Evolutionary conservation across 2,113 vertebrate species (phyloP), one percentile per base, ranked within the genome.

Genomic region (Corynorhinus townsendii): DNA sequence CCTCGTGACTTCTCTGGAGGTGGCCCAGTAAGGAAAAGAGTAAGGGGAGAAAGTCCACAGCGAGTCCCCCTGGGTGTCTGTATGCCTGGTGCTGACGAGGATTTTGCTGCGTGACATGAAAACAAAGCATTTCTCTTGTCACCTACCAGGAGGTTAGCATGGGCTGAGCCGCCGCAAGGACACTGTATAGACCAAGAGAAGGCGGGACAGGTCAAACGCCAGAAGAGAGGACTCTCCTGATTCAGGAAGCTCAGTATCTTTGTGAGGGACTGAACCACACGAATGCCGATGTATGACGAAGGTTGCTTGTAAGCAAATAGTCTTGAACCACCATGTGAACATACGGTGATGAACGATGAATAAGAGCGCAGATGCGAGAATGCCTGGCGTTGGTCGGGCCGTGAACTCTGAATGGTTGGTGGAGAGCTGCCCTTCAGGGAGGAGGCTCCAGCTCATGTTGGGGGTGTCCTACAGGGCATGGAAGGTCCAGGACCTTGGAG

Each of bases 261-360:
- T 66, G 52, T 75, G 81, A 72, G n/a, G 75, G 71, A 38, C 22
- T 3, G 49, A 5, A 6, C 38, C 16, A 12, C 16, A 4, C 9
- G 1, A 6, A 20, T 0, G 1, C 24, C 0, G 0, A 1, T 22
- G 3, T 19, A 3, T 19, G 19, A 8, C 0, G 3, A 16, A 15
- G 19, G 17, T 22, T 43, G 75, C 24, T 4, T 26, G 20, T 56
- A 4, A 38, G 5, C 45, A 47, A 15, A 19, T 26, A 3, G 14
- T 76, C 56, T 47, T 35, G 64, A 79, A 10, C 43, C 81, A 22
- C 0, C 2, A 9, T 4, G 69, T 45, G 19, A 40, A 15, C n/a
- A 7, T 0, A 10, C 20, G 64, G 12, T 43, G 24, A 66, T 47
- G 62, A 3, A 12, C 12, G 72, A 30, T 12, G 35, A 35, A 4